Conservation (phyloP, 2,888 invertebrate genomes). For the Drosophila prostipennis region DNA sequence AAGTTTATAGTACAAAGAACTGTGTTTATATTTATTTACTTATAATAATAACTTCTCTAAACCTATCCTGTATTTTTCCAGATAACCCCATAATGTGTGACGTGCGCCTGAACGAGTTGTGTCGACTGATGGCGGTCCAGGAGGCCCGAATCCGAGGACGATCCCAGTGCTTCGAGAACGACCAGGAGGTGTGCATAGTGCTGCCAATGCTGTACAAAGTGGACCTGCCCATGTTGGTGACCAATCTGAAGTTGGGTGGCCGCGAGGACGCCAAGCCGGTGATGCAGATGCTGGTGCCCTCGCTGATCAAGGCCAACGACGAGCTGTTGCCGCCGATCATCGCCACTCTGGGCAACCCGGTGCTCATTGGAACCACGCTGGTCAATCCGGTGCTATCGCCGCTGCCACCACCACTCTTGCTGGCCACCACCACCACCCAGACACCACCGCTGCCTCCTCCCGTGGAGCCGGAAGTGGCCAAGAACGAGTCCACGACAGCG, state of each 20-base stretch:
- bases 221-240: slow-evolving; percentile 73
- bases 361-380: slow-evolving; percentile 61
- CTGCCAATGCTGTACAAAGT: slow-evolving; percentile 79
- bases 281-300: slow-evolving; percentile 80
- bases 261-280: slow-evolving; percentile 69
- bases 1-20: too few relatives aligned
- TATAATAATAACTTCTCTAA: too few relatives aligned
- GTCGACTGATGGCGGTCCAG: slow-evolving; percentile 88
- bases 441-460: slow-evolving; percentile 33
- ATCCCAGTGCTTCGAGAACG: slow-evolving; percentile 85
- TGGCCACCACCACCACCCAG: slow-evolving; percentile 27
- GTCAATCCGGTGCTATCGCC: slow-evolving; percentile 28
- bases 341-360: slow-evolving; percentile 71
- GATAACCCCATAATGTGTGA: slow-evolving; percentile 93
- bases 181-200: slow-evolving; percentile 83
- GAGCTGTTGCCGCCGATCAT: slow-evolving; percentile 80
- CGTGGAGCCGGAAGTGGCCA: slow-evolving; percentile 21
- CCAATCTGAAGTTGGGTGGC: slow-evolving; percentile 58
- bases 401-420: slow-evolving; percentile 24
- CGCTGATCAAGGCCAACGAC: slow-evolving; percentile 73
- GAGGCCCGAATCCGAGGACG: slow-evolving; percentile 90
- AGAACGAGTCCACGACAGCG: slow-evolving; percentile 26
- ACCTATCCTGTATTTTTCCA: too few relatives aligned
- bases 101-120: slow-evolving; percentile 88
- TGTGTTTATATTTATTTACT: too few relatives aligned